These are phyloP conservation scores for Drosophila burlai DNA, from an alignment of 1,140 invertebrate species.

Conservation along the genomic window DNA sequence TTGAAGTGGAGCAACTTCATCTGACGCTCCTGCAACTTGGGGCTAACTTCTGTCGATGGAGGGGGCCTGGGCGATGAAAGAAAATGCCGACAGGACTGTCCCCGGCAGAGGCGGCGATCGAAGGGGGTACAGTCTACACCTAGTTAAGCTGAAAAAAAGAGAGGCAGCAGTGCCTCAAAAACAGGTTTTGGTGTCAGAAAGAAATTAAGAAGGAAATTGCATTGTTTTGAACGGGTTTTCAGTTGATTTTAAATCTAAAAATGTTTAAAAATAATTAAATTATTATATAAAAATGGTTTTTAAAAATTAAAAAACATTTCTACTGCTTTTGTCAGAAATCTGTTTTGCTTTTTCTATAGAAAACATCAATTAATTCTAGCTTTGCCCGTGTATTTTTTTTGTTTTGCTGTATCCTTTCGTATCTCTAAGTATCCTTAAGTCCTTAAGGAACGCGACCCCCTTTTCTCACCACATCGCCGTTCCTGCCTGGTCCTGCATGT, in stretches of 20 bases:
- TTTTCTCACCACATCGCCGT: neutral
- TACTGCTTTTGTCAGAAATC: no score
- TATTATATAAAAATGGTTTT: neutral
- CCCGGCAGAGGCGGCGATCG: constrained; percentile 9
- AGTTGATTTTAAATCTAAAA: neutral
- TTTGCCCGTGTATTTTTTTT: neutral
- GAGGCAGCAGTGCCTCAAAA: no score
- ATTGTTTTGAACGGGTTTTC: neutral
- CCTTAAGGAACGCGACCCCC: neutral
- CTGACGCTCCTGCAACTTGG: constrained; percentile 72
- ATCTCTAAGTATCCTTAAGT: neutral
- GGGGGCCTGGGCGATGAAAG: constrained; percentile 37
- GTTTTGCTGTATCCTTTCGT: neutral
- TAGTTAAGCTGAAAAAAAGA: neutral
- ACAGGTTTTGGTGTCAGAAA: neutral
- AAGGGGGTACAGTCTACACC: neutral
- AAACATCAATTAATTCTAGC: no score
- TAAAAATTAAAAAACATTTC: neutral
- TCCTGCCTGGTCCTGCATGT: constrained; percentile 17
- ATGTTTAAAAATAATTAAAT: neutral
- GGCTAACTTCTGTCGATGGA: constrained; percentile 31
- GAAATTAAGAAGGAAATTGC: neutral
- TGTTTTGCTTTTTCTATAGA: neutral
- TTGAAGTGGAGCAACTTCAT: constrained; percentile 75
- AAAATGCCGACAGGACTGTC: constrained; percentile 63